These are phyloP conservation scores for Vollenhovia emeryi DNA, from an alignment of 1,140 invertebrate species.

Conservation along the genomic window DNA sequence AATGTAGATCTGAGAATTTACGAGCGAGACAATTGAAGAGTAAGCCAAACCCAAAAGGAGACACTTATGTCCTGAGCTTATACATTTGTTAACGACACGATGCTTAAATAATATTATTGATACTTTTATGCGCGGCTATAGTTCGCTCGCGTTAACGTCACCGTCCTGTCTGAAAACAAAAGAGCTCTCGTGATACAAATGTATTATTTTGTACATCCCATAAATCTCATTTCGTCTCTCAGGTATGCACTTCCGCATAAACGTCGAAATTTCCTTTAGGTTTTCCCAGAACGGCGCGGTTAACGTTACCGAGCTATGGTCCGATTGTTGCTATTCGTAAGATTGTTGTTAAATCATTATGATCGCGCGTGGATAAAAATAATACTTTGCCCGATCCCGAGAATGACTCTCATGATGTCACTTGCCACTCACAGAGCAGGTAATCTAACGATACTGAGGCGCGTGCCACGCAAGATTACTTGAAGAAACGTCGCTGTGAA, in stretches of 20 bases:
- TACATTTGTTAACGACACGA: slow-evolving; percentile 84
- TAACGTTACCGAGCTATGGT: slow-evolving; percentile 79
- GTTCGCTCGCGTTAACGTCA: slow-evolving; percentile 78
- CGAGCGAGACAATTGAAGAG: slow-evolving; percentile 66
- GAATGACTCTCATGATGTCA: slow-evolving; percentile 71
- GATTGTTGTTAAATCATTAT: slow-evolving; percentile 85
- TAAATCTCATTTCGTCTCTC: background rate
- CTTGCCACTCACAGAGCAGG: slow-evolving; percentile 63
- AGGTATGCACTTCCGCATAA: background rate
- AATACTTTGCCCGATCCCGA: slow-evolving; percentile 73
- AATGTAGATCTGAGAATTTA: slow-evolving; percentile 41
- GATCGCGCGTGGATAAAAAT: slow-evolving; percentile 79
- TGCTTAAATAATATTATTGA: slow-evolving; percentile 84
- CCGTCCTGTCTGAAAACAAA: slow-evolving; percentile 42
- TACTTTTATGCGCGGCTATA: slow-evolving; percentile 84
- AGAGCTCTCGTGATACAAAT: background rate
- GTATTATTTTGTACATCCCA: background rate
- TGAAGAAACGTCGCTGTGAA: slow-evolving; percentile 64
- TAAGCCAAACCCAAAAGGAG: slow-evolving; percentile 72
- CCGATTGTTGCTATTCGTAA: slow-evolving; percentile 85
- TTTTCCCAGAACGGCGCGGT: slow-evolving; percentile 65
- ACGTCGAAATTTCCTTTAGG: slow-evolving; percentile 10
- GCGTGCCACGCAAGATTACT: slow-evolving; percentile 66
- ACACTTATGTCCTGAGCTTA: slow-evolving; percentile 84
- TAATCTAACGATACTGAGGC: slow-evolving; percentile 20